Percentiles rank a stretch among this genome's conserved stretches.
phyloP scores from a whole-genome alignment of 2,888 invertebrate genomes.

The Heliconius sara region DNA sequence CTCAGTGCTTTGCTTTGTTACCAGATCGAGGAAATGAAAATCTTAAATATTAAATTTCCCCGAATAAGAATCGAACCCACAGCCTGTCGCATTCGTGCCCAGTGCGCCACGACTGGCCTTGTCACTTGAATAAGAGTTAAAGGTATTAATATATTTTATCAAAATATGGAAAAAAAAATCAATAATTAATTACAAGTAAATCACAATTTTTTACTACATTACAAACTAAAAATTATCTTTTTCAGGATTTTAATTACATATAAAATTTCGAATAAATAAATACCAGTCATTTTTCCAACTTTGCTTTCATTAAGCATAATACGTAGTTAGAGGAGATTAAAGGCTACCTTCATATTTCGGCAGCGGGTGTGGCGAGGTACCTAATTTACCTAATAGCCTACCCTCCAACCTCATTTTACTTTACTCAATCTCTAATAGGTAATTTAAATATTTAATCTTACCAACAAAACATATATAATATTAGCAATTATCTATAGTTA shows the following conservation, averaged over 20 bases:
- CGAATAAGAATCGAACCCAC: no score
- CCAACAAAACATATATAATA: slow-evolving; percentile 1
- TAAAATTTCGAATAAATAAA: not conserved
- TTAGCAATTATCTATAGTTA: not conserved
- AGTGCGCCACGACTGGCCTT: no score
- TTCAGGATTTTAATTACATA: not conserved
- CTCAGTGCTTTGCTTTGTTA: no score
- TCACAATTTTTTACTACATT: not conserved
- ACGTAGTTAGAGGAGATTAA: slow-evolving; percentile 43
- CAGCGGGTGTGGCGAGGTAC: slow-evolving; percentile 45
- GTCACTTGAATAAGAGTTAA: no score
- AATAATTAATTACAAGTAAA: not conserved
- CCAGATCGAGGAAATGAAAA: no score
- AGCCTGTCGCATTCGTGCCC: no score
- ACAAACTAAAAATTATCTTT: not conserved
- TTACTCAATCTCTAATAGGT: slow-evolving; percentile 45
- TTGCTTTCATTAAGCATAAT: slow-evolving; percentile 37
- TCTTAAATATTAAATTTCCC: no score
- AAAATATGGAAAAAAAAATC: not conserved
- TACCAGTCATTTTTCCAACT: slow-evolving; percentile 13
- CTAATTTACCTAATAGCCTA: slow-evolving; percentile 46
- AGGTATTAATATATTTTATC: no score
- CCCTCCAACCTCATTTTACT: slow-evolving; percentile 45
- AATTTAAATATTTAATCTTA: slow-evolving; percentile 47
- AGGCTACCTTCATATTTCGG: slow-evolving; percentile 40